Evolutionary conservation across 2,888 invertebrate genomes (phyloP), one percentile per base, ranked within the genome.

Genomic region (Pyralis farinalis): DNA sequence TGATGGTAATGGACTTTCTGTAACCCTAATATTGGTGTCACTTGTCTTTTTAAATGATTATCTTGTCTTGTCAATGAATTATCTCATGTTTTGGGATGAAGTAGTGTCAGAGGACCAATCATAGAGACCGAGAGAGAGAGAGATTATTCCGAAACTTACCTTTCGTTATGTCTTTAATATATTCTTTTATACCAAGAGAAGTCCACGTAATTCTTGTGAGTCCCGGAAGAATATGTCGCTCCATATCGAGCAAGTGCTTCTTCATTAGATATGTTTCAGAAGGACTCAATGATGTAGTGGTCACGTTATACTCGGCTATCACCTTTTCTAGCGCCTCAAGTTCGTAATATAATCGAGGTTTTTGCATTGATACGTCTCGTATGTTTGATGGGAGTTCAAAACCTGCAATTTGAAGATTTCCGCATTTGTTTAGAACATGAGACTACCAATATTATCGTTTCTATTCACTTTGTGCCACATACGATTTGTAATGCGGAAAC

Each of bases 191-290:
- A 16, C 95, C 94, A 8, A 97, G 88, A 0, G 96, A 95, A 47
- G 94, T 94, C 97, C 98, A 98, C 32, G 94, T 95, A 41, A 96
- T 92, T 20, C 97, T 91, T 1, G 93, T 93, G 0, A 96, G 83
- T 0, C 97, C 97, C 1, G 96, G 96, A 58, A 95, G 91, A 35
- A 96, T 93, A 37, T 92, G 90, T 27, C 93, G 90, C 69, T 96
- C 96, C 47, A 94, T 92, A 46, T 94, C 92, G 53, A 92, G 83
- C 0, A 96, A 85, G 51, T 92, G 92, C 8, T 90, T 90, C 53
- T 93, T 93, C 68, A 96, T 79, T 39, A 96, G 91, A 45, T 92
- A 88, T 0, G 94, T 90, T 82, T 97, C 96, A 0, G 95, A 93
- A 7, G 90, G 76, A 21, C 93, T 93, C 38, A 97, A 85, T 1